Base-by-base conservation (phyloP, 2,797 vertebrate genomes). In the Rhyacichthys aspro region DNA sequence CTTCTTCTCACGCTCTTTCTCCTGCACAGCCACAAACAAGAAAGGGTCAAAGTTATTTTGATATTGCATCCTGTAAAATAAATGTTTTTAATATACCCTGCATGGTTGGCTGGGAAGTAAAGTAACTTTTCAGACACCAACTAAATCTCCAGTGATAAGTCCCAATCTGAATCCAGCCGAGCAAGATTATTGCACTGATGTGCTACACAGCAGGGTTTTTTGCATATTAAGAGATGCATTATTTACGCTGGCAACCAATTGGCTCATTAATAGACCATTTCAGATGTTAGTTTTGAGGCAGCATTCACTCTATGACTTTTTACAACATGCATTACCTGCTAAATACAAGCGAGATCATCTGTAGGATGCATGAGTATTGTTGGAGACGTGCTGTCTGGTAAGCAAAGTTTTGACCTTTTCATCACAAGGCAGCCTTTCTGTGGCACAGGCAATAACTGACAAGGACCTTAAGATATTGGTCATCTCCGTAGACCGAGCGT, bases 1-100 rank as follows among this genome's bases (percentile, higher is more conserved):
- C 42, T 14, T 69, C 37, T 90, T 96, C 4, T 97, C 96, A 72
- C 94, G 94, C 4, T 98, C 97, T 50, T 96, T 97, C 83, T 97
- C 95, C 90, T 96, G 94, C 72, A 91, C 83, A 62, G 41, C 46
- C 16, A 34, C 2, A 57, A 11, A 23, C 37, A 11, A 32, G 11
- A 5, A 14, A 42, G n/a, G 42, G 11, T 17, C 17, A 32, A 44
- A 15, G 23, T 8, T 1, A 60, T 32, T 48, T 54, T 65, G 14
- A n/a, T 12, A 43, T 17, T 43, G 41, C 39, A 32, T 50, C 56
- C 49, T 64, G 18, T 28, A 7, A 7, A 54, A 54, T 36, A 62
- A 36, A 69, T 38, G 55, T 53, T 56, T 12, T 15, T 12, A 15
- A 14, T n/a, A 32, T 23, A 17, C 9, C 17, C n/a, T 52, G 64